These are phyloP conservation scores for Nematopogon swammerdamellus DNA, from an alignment of 2,888 invertebrate genomes.

Conservation along the genomic window DNA sequence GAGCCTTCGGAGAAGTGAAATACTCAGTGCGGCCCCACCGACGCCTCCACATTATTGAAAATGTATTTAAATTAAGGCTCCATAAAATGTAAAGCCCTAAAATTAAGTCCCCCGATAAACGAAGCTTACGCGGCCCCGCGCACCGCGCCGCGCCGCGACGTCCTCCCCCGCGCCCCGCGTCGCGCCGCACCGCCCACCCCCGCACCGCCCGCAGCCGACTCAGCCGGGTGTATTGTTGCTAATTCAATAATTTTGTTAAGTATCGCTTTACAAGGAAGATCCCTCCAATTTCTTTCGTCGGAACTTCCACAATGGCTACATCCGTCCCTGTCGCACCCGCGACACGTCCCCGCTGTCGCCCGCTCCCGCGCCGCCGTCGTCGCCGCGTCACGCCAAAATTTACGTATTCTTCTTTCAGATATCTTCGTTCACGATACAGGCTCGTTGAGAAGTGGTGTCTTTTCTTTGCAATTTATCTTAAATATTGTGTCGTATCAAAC, in stretches of 20 bases:
- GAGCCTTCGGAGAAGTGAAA: too few species aligned
- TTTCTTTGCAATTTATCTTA: too few species aligned
- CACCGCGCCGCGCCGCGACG: too few species aligned
- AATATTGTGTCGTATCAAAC: too few species aligned
- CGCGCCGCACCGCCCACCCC: slow-evolving; percentile 27
- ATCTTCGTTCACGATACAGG: too few species aligned
- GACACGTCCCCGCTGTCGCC: background rate
- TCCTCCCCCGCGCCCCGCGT: slow-evolving; percentile 38
- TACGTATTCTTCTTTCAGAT: too few species aligned
- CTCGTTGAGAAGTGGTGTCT: too few species aligned
- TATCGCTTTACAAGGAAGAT: background rate
- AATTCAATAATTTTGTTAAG: slow-evolving; percentile 36
- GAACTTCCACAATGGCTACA: background rate
- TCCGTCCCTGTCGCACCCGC: background rate
- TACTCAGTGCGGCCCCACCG: too few species aligned
- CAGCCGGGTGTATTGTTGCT: slow-evolving; percentile 51
- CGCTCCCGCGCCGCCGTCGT: background rate
- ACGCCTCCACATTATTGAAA: background rate
- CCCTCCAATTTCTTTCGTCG: background rate
- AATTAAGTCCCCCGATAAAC: background rate
- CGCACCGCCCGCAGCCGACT: too few species aligned
- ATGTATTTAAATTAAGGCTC: background rate
- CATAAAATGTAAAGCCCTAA: background rate
- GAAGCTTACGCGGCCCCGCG: background rate
- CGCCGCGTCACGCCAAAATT: background rate